Evolutionary conservation across 2,113 vertebrate genomes (phyloP).

Genomic region (Platysternon megacephalum): DNA sequence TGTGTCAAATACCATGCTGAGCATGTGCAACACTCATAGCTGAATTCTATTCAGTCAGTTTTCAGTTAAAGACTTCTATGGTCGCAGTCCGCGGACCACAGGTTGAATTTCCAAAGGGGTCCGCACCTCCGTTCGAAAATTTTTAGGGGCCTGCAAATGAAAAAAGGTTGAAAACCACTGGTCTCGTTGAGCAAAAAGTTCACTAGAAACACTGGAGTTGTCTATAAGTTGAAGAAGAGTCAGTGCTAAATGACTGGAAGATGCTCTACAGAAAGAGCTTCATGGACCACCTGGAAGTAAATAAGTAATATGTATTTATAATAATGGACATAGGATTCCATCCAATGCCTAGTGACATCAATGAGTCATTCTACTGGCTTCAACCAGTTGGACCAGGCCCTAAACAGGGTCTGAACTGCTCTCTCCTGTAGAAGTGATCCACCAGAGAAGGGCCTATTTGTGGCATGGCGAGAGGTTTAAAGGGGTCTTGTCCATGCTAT

Average conservation of each 20-base stretch:
- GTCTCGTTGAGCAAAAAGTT: neutral
- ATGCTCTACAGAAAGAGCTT: neutral
- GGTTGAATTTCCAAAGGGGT: no score
- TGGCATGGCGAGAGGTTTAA: neutral
- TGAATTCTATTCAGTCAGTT: no score
- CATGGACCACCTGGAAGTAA: neutral
- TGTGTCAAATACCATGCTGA: no score
- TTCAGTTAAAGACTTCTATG: no score
- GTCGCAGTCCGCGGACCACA: no score
- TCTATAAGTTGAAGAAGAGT: neutral
- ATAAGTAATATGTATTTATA: neutral
- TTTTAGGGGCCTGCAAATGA: no score
- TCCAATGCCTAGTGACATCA: neutral
- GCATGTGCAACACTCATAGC: no score
- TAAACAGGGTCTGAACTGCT: neutral
- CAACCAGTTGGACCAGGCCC: neutral
- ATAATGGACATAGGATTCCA: neutral
- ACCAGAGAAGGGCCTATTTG: neutral
- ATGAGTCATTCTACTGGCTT: neutral
- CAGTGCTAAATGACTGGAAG: neutral
- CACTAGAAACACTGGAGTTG: neutral
- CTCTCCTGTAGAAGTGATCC: neutral
- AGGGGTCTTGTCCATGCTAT: neutral
- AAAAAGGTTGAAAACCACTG: no score
- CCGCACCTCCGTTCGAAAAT: no score